Evolutionary conservation across 2,888 invertebrate species (phyloP), one percentile per base, ranked within the genome.

Genomic region (Tinea semifulvella): DNA sequence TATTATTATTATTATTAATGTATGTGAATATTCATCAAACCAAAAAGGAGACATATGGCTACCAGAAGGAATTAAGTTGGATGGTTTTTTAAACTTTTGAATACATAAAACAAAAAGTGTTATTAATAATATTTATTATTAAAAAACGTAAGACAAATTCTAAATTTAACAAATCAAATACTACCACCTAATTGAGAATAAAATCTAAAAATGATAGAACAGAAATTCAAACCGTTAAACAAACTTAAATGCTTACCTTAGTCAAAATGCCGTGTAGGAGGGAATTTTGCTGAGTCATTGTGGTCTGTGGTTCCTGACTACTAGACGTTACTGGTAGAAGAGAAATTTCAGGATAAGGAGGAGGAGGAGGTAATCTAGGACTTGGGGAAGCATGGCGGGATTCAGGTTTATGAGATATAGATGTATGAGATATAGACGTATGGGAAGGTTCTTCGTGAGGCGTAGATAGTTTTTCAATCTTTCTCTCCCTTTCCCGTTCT

Each of bases 311-410:
- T 1, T 73, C 73, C 49, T 69, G 65, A 56, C 65, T 53, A 27
- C 68, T 57, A 3, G 76, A 71, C 3, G 64, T 74, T 45, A 91
- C 91, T 0, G 91, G 91, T 58, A 91, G 86, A 14, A 91, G 79
- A 2, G 91, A 91, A 39, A 91, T 91, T 68, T 91, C 91, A 0
- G 91, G 91, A 72, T 90, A 90, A 42, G 86, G 88, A 40, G 86
- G 88, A 3, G 88, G 88, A 5, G 87, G 85, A 2, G 84, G 84
- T 44, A 84, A 68, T 17, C 77, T 58, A 6, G 80, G 71, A 42
- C 68, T 69, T 0, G 73, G 64, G 0, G 77, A 67, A 22, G 40
- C 40, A n/a, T 22, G 40, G 4, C 0, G 75, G 66, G 59, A 18
- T 14, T 10, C 56, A 45, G 65, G 58, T 60, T 74, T 71, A 58